Base-by-base conservation (phyloP, 2,797 vertebrate species). In the Ctenopoma multispine region DNA sequence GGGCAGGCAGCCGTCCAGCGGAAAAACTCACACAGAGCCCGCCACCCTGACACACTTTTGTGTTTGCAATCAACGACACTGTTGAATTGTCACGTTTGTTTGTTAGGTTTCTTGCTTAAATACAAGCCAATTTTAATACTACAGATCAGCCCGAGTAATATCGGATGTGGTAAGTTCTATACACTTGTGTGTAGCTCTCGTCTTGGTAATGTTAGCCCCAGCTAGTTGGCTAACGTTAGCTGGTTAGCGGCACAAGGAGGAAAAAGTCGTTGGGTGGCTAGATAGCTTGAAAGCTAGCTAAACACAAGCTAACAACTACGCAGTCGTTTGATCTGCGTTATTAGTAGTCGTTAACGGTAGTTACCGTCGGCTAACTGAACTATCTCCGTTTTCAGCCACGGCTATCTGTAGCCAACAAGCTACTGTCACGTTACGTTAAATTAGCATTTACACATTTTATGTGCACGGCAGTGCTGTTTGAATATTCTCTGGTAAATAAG, bases 131-230 rank as follows among this genome's bases (percentile, higher is more conserved):
- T 87, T 93, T 95, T 93, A 93, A 89, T 90, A 93, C 90, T 92
- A 82, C 91, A 92, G 90, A 93, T 77, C 92, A 95, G 95, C 93
- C 93, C 91, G 91, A 94, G 92, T 93, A 94, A 93, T 93, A 95
- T 95, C 94, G 93, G 95, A 95, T 95, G 95, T 95, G 95, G 95
- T 95, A 94, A 95, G 95, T 95, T 94, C 62, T 90, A 76, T 83
- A 93, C 92, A 94, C 92, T 94, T 92, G 83, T 90, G 83, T 90
- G 77, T 85, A 90, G 89, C 87, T 90, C 77, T 69, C 38, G 81
- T 69, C 73, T 89, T 68, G 75, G 53, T 71, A 50, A 34, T 57
- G 87, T 84, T 90, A 90, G 89, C 90, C 68, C 21, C 72, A 84
- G 90, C 87, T 92, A 91, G 80, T 82, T 77, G 65, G 91, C 90